Evolutionary conservation across 2,888 invertebrate species (phyloP), one percentile per base, ranked within the genome.

Genomic region (Galerucella pusilla): DNA sequence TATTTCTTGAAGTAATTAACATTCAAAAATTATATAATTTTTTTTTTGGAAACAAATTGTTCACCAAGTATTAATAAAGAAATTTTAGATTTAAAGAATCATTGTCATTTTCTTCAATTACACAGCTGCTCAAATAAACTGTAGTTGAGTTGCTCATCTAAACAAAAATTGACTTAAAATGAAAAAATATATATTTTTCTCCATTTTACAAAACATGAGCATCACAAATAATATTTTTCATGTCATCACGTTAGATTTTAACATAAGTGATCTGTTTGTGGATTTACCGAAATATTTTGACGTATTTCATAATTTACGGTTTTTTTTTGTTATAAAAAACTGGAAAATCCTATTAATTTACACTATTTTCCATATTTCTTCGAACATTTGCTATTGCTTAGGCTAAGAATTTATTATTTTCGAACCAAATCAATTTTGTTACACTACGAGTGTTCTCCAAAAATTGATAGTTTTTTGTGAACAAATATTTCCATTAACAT

Each of bases 211-310:
- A 80, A 81, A 81, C 79, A 79, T 76, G 81, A 79, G 81, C 80
- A 77, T 76, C 74, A 68, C 59, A 67, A 46, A 65, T 75, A 77
- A 35, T 35, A 35, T 81, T 80, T 79, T 73, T 78, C 78, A 78
- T 81, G 80, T 73, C 76, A 78, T 78, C 75, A 79, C 80, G 75
- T 80, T 78, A 76, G 76, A 70, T 54, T 70, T 79, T 28, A 61
- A 14, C 16, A 80, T 79, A 79, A 61, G 69, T 60, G 54, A 70
- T 74, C 68, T 61, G 73, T 70, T 70, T 65, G 60, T 74, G 72
- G 74, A 70, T 70, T 70, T 70, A 70, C 64, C 70, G 64, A 63
- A 64, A 70, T 54, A 70, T 70, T 35, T 35, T 35, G 35, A 7
- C 35, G 35, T 35, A 7, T 35, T 35, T 7, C 1, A 7, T 7